Evolutionary conservation across 2,888 invertebrate species (phyloP).

Genomic region (Didymodactylos carnosus): DNA sequence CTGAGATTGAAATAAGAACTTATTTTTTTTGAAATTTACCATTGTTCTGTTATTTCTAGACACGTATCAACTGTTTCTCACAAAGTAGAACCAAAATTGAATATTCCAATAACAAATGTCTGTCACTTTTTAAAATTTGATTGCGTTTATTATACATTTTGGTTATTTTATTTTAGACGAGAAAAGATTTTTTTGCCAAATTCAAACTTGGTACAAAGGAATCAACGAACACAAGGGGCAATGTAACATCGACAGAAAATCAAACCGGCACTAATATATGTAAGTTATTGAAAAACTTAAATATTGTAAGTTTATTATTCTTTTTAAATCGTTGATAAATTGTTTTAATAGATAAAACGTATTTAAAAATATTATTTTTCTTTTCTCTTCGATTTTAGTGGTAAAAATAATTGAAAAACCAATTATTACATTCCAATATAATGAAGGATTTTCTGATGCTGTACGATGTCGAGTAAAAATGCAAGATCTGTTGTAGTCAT

Average conservation of each 20-base stretch:
- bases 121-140: too few relatives aligned
- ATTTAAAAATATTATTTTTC: too few relatives aligned
- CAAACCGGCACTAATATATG: too few relatives aligned
- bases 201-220: not conserved
- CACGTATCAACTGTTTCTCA: not conserved
- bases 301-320: too few relatives aligned
- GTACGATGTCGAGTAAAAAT: not conserved
- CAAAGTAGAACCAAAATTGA: not conserved
- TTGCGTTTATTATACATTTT: not conserved
- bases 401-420: not conserved
- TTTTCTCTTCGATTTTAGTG: too few relatives aligned
- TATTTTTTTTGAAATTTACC: not conserved
- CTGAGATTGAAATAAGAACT: not conserved
- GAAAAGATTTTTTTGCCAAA: not conserved
- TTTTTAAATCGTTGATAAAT: too few relatives aligned
- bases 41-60: not conserved
- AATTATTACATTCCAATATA: not conserved
- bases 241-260: too few relatives aligned
- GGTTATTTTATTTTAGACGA: not conserved
- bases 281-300: too few relatives aligned
- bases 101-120: not conserved
- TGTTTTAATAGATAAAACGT: too few relatives aligned
- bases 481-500: not conserved
- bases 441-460: not conserved
- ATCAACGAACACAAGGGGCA: not conserved